Conservation (phyloP, 2,888 invertebrate species). For the Physocephala rufipes region DNA sequence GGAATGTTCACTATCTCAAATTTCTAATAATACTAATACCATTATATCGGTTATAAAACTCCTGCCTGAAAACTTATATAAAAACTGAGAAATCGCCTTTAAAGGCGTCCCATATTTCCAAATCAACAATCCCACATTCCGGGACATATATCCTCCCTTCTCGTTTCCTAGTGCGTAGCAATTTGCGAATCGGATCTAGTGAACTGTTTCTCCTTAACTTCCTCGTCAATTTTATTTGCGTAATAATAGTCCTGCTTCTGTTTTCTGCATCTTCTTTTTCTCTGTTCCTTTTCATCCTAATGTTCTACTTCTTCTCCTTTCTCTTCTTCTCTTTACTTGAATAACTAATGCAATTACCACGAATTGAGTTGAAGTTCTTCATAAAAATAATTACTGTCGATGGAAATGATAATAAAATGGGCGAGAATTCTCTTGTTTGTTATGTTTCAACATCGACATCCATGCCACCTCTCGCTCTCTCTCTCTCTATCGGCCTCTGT, state of each 20-base stretch:
- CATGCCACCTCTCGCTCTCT: no score
- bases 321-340: not conserved
- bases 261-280: not conserved
- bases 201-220: not conserved
- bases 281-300: not conserved
- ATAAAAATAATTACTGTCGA: not conserved
- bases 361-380: constrained; percentile 2
- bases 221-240: not conserved
- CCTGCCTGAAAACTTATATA: not conserved
- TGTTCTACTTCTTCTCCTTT: not conserved
- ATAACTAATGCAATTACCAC: constrained; percentile 1
- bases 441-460: no score
- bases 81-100: no score
- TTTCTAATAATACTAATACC: no score
- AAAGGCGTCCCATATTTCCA: not conserved
- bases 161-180: no score
- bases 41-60: no score
- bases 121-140: not conserved
- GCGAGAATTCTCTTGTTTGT: no score
- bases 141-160: not conserved
- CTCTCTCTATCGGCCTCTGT: no score
- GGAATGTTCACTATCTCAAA: no score
- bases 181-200: no score
- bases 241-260: no score
- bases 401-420: not conserved